These are phyloP conservation scores for Ochlodes sylvanus DNA, from an alignment of 2,888 invertebrate species.

Conservation along the genomic window DNA sequence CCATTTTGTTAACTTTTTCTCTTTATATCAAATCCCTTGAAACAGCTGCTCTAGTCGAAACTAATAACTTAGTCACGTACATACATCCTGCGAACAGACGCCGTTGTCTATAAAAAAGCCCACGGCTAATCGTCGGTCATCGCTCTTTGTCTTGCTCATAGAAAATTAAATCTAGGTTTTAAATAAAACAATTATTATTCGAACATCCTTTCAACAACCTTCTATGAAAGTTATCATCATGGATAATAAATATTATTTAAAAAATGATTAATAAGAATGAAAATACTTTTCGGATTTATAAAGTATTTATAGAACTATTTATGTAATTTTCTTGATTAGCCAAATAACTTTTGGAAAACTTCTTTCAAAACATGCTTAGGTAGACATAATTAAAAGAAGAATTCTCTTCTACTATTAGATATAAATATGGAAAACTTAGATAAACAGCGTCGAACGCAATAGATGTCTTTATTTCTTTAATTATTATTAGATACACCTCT, in stretches of 20 bases:
- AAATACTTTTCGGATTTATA: too few species aligned
- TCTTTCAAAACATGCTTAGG: too few species aligned
- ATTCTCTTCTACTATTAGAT: too few species aligned
- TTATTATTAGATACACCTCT: too few species aligned
- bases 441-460: not conserved
- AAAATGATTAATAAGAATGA: too few species aligned
- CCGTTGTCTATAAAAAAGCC: constrained; percentile 63
- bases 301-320: too few species aligned
- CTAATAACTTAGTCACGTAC: constrained; percentile 68
- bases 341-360: too few species aligned
- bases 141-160: constrained; percentile 68
- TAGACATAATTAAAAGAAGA: too few species aligned
- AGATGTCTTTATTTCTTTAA: not conserved
- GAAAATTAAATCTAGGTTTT: constrained; percentile 46
- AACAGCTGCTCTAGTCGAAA: constrained; percentile 9
- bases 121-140: constrained; percentile 76
- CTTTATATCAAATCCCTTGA: not conserved
- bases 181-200: constrained; percentile 3
- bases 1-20: not conserved
- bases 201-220: not conserved
- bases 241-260: not conserved
- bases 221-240: not conserved
- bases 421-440: not conserved
- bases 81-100: constrained; percentile 65
- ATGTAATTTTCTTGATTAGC: too few species aligned